phyloP scores from a whole-genome alignment of 2,113 vertebrate genomes.

The Alectura lathami region DNA sequence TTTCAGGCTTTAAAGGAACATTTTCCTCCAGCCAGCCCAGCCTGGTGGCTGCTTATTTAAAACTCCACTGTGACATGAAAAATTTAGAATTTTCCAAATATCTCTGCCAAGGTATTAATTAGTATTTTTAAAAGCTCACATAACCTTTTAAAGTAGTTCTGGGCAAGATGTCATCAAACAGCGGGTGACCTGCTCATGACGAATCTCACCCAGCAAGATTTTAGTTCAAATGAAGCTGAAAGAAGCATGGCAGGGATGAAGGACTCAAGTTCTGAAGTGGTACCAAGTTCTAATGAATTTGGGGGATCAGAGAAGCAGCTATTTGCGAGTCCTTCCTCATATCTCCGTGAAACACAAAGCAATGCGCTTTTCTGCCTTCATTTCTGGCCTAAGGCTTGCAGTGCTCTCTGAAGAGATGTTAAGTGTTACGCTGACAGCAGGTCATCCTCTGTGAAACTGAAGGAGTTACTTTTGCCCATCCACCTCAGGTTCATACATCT shows the following conservation, averaged over 20 bases:
- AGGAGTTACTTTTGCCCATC: not conserved
- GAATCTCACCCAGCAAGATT: not conserved
- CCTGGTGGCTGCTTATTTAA: not conserved
- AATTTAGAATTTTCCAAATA: not conserved
- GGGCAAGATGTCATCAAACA: constrained; percentile 19
- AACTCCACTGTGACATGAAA: not conserved
- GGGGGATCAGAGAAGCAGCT: not conserved
- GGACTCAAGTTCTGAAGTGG: not conserved
- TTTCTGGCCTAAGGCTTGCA: not conserved
- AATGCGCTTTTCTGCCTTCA: not conserved
- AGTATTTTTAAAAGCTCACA: not conserved
- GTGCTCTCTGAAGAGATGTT: not conserved
- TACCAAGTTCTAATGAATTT: not conserved
- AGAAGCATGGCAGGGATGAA: not conserved
- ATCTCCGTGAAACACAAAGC: not conserved
- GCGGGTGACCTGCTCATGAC: constrained; percentile 18
- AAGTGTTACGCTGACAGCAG: not conserved
- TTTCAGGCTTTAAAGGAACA: not conserved
- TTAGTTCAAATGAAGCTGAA: not conserved
- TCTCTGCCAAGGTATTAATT: constrained; percentile 38
- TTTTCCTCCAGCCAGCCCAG: not conserved
- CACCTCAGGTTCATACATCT: not conserved
- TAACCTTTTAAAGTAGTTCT: not conserved
- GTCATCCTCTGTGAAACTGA: not conserved
- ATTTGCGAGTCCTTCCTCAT: not conserved